Base-by-base conservation (phyloP, 2,888 invertebrate species). In the Agrilus biguttatus region DNA sequence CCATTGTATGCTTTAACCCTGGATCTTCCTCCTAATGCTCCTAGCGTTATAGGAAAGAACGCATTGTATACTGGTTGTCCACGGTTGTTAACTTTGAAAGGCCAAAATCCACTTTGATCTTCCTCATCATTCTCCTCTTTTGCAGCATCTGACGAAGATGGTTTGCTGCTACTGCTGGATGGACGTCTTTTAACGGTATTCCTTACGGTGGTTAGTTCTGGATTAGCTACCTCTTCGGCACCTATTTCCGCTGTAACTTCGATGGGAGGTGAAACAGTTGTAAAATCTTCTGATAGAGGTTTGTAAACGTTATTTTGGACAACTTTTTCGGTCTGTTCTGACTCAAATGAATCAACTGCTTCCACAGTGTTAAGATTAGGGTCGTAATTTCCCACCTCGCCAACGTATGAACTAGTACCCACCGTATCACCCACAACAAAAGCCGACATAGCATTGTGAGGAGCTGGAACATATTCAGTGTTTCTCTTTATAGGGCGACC, bases 11-110 rank as follows among this genome's bases (percentile, higher is more conserved):
- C 33, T 40, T 70, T 61, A 8, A 52, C 47, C 13, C 52, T 48
- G 5, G 55, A 51, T 33, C 54, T 51, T 6, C 58, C 51, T 13
- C 51, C 45, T 23, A 46, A 40, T 1, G 74, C 72, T 37, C 65
- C 66, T 55, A 80, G 77, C 61, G 77, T 72, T 69, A 80, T 77
- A 0, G 81, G 81, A 63, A 81, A 81, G 61, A 72, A 80, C 1
- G 77, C 73, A 46, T 74, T 77, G 48, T 68, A 60, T 2, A 70
- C 69, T 46, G 64, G 70, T 2, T 54, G 53, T 36, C 58, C 58
- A 17, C 49, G 46, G 0, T 68, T 65, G 35, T 41, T 45, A 1
- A 69, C 67, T 8, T 47, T 47, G 38, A 60, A 56, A 10, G 59
- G 59, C 57, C 57, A 59, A 17, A 43, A 47, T 14, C 59, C 59